These are phyloP conservation scores for Graphium colonna DNA, from an alignment of 2,888 invertebrate genomes.

Conservation along the genomic window DNA sequence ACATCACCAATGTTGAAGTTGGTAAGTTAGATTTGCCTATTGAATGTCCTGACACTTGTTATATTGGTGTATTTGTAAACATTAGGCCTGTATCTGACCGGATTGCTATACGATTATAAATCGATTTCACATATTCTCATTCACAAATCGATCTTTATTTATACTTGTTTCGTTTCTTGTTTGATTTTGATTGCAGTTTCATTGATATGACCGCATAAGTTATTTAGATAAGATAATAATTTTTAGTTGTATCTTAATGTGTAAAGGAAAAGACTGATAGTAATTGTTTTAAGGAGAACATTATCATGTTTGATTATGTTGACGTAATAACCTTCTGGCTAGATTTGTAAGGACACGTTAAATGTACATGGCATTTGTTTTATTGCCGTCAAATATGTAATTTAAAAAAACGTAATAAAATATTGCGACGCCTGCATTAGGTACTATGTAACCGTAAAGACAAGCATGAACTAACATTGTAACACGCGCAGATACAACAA, in stretches of 20 bases:
- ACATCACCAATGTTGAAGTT: conserved; percentile 68
- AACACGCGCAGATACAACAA: conserved; percentile 6
- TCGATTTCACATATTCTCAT: conserved; percentile 6
- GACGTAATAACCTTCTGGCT: conserved; percentile 10
- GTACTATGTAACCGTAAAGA: not conserved
- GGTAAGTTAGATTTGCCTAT: conserved; percentile 57
- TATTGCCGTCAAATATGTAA: conserved; percentile 7
- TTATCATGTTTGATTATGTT: conserved; percentile 9
- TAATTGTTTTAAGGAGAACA: conserved; percentile 9
- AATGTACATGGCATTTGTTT: conserved; percentile 4
- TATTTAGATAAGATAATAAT: conserved; percentile 21
- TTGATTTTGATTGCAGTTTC: conserved; percentile 13
- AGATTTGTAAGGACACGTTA: not conserved
- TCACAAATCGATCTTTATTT: conserved; percentile 5
- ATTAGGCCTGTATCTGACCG: not conserved
- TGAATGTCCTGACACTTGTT: conserved; percentile 30
- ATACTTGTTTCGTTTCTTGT: conserved; percentile 7
- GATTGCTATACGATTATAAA: conserved; percentile 7
- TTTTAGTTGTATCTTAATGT: conserved; percentile 10
- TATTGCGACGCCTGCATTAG: not conserved
- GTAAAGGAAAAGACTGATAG: conserved; percentile 12
- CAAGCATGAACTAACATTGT: conserved; percentile 2
- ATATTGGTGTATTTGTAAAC: not conserved
- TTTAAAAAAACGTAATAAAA: conserved; percentile 11
- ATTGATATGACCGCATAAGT: conserved; percentile 16